These are phyloP conservation scores for Sesia bembeciformis DNA, from an alignment of 2,888 invertebrate genomes.

Conservation along the genomic window DNA sequence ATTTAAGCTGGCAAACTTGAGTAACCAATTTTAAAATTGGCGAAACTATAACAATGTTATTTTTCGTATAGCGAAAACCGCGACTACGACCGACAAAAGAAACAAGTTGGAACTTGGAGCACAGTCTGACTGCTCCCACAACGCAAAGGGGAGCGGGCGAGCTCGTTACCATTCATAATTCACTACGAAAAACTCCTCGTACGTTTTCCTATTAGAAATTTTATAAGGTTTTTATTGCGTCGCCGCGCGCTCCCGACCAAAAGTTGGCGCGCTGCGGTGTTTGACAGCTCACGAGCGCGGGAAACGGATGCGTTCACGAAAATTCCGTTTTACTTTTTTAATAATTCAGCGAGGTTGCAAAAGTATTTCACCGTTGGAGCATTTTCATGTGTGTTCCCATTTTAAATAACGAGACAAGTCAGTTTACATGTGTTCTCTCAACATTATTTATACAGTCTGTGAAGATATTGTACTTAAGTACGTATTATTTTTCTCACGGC, in stretches of 20 bases:
- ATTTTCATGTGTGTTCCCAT: not conserved
- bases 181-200: slow-evolving; percentile 61
- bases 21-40: slow-evolving; percentile 20
- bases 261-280: slow-evolving; percentile 36
- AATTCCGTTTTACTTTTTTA: slow-evolving; percentile 15
- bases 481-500: not conserved
- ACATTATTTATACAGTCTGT: not conserved
- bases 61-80: slow-evolving; percentile 44
- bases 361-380: slow-evolving; percentile 6
- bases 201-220: slow-evolving; percentile 73
- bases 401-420: not conserved
- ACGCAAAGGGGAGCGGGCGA: slow-evolving; percentile 35
- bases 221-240: slow-evolving; percentile 71
- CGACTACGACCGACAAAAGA: slow-evolving; percentile 58
- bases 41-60: slow-evolving; percentile 50
- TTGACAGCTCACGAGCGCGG: slow-evolving; percentile 25
- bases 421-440: not conserved
- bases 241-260: slow-evolving; percentile 34
- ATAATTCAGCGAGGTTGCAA: slow-evolving; percentile 13
- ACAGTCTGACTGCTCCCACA: slow-evolving; percentile 23
- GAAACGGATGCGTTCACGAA: slow-evolving; percentile 20
- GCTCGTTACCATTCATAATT: slow-evolving; percentile 74
- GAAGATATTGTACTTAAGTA: not conserved
- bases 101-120: slow-evolving; percentile 51
- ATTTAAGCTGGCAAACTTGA: not conserved